A percentile compares a stretch with the other conserved stretches of the same genome.
phyloP scores from a whole-genome alignment of 2,113 vertebrate genomes.

The Anser brachyrhynchus region DNA sequence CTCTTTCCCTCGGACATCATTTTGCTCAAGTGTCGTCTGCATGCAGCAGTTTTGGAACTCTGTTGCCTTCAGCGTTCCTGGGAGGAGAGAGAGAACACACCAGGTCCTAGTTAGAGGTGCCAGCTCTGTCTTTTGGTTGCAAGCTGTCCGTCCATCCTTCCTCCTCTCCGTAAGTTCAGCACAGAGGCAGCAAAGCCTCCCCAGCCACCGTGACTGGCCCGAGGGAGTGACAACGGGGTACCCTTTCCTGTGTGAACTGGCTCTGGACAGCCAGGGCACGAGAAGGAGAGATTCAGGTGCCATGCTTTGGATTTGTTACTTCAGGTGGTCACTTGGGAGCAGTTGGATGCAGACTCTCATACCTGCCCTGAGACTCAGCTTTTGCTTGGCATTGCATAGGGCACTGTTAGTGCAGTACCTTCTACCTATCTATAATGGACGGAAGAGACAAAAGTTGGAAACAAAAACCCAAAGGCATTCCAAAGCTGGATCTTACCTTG shows the following conservation, averaged over 20 bases:
- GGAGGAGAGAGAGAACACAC: neutral
- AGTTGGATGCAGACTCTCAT: neutral
- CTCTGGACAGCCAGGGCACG: neutral
- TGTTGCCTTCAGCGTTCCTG: conserved; percentile 83
- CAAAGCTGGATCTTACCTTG: conserved; percentile 75
- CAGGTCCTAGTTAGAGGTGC: neutral
- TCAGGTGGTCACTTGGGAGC: neutral
- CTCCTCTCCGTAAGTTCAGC: neutral
- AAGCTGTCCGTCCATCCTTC: neutral
- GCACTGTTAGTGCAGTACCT: too few relatives aligned
- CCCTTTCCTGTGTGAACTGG: neutral
- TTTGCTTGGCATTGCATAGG: neutral
- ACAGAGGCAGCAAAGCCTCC: neutral
- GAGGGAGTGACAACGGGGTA: neutral
- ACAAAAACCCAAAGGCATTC: neutral
- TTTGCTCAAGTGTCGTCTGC: conserved; percentile 81
- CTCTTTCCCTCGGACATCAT: conserved; percentile 73
- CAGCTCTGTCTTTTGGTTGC: neutral
- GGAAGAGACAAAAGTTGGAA: neutral
- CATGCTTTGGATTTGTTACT: neutral
- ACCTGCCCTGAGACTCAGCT: neutral
- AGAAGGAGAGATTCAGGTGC: neutral
- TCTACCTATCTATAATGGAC: neutral
- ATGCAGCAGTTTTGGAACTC: conserved; percentile 79
- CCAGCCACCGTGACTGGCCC: accelerated